Evolutionary conservation across 2,888 invertebrate genomes (phyloP), one percentile per base, ranked within the genome.

Genomic region (Diploptera punctata): DNA sequence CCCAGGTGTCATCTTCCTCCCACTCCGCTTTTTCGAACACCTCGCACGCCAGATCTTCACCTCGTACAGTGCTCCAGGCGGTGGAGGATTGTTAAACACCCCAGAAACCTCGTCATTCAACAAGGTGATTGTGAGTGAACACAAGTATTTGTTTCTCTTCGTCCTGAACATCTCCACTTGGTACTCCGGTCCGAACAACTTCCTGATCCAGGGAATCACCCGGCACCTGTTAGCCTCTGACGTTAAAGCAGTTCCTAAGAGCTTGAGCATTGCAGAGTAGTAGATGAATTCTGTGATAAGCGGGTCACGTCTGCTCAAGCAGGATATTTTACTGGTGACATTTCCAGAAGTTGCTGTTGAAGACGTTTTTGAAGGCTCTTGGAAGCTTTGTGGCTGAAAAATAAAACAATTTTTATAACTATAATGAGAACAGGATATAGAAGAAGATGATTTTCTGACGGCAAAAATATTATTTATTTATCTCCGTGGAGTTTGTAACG

Each of bases 211-310:
- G 0, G 83, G 84, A 13, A 82, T 78, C 10, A 83, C 80, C 26
- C 78, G 76, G 26, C 80, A 77, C 68, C 83, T 80, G 69, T 84
- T 83, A 2, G 74, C 70, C 43, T 81, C 80, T 61, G 79, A 79
- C 0, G 83, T 81, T 60, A 86, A 74, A 0, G 82, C 79, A 0
- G 83, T 83, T 2, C 82, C 82, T 61, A 85, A 76, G 29, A 83
- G 80, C 77, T 81, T 81, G 43, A 86, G 79, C 5, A 83, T 81
- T 1, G 84, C 80, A 65, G 83, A 83, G 78, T 85, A 86, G 80
- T 86, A 86, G 54, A 85, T 78, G 75, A 85, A 85, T 79, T 86
- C 86, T 1, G 84, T 84, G 71, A 84, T 83, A 2, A 85, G 77
- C 2, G 84, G 80, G 75, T 85, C 84, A 18, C 18, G 57, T n/a